Evolutionary conservation across 2,113 vertebrate species (phyloP).

Genomic region (Myxocyprinus asiaticus): DNA sequence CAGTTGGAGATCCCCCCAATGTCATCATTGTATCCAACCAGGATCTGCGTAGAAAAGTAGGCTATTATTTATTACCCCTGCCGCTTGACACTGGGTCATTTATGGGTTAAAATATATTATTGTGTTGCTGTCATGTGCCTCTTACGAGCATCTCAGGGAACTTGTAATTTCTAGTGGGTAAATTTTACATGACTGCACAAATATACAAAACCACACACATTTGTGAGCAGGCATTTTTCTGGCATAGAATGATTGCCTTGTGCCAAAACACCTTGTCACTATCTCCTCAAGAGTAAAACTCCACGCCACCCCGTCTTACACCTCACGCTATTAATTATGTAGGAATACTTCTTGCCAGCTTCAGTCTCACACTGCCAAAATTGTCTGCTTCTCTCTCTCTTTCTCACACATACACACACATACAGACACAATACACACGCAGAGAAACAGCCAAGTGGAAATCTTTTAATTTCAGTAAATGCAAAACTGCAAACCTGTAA

Average conservation of each 20-base stretch:
- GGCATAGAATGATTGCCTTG: conserved; percentile 15
- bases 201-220: conserved; percentile 23
- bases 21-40: conserved; percentile 97
- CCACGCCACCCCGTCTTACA: conserved; percentile 25
- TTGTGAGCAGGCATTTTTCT: conserved; percentile 19
- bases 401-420: neutral
- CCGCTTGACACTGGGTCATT: neutral
- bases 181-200: conserved; percentile 15
- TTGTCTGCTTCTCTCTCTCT: conserved; percentile 4
- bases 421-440: neutral
- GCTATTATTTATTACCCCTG: conserved; percentile 52
- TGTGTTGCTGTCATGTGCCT: neutral
- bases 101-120: neutral
- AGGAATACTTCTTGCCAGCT: conserved; percentile 29
- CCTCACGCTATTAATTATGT: conserved; percentile 41
- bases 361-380: conserved; percentile 16
- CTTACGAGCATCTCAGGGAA: neutral
- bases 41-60: conserved; percentile 85
- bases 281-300: conserved; percentile 24
- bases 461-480: neutral
- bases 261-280: conserved; percentile 20
- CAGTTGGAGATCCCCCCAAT: conserved; percentile 96
- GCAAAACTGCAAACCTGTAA: no score
- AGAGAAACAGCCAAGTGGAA: neutral
- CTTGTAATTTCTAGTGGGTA: neutral